Percentiles rank a stretch among this genome's conserved stretches.
Evolutionary conservation across 2,888 invertebrate species (phyloP).

Genomic region (Drosophila flavopinicola): DNA sequence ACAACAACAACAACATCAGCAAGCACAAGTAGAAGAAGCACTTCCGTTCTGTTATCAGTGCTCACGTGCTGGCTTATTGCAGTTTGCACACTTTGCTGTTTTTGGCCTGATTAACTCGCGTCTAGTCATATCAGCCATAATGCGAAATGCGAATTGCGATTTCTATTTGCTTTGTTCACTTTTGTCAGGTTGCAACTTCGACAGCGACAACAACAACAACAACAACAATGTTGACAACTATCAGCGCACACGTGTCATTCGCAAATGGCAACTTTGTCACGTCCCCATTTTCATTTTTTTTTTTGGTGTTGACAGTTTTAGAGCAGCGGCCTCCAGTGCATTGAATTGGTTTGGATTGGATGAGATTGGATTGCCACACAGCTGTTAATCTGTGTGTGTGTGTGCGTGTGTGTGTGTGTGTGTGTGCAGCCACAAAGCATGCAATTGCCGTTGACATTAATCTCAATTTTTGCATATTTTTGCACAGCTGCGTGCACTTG

Average conservation of each 20-base stretch:
- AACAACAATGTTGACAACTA: slow-evolving; percentile 17
- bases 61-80: slow-evolving; percentile 57
- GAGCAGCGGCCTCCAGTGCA: slow-evolving; percentile 49
- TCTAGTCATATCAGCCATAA: slow-evolving; percentile 38
- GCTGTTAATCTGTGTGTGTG: slow-evolving; percentile 8
- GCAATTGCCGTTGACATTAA: slow-evolving; percentile 66
- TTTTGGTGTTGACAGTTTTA: slow-evolving; percentile 60
- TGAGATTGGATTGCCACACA: slow-evolving; percentile 35
- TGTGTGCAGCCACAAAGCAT: slow-evolving; percentile 14
- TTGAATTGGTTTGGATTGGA: slow-evolving; percentile 25
- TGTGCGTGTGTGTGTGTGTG: not conserved
- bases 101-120: slow-evolving; percentile 53
- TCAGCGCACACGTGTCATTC: slow-evolving; percentile 71
- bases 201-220: slow-evolving; percentile 3
- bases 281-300: slow-evolving; percentile 49
- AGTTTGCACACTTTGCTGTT: slow-evolving; percentile 12
- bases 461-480: slow-evolving; percentile 71
- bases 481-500: slow-evolving; percentile 76
- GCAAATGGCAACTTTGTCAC: slow-evolving; percentile 72
- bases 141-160: slow-evolving; percentile 21
- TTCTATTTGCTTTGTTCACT: slow-evolving; percentile 43
- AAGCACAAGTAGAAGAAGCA: slow-evolving; percentile 9
- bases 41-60: slow-evolving; percentile 64
- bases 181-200: slow-evolving; percentile 12
- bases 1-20: slow-evolving; percentile 10